Conservation (phyloP, 2,797 vertebrate genomes). For the Argentina silus region DNA sequence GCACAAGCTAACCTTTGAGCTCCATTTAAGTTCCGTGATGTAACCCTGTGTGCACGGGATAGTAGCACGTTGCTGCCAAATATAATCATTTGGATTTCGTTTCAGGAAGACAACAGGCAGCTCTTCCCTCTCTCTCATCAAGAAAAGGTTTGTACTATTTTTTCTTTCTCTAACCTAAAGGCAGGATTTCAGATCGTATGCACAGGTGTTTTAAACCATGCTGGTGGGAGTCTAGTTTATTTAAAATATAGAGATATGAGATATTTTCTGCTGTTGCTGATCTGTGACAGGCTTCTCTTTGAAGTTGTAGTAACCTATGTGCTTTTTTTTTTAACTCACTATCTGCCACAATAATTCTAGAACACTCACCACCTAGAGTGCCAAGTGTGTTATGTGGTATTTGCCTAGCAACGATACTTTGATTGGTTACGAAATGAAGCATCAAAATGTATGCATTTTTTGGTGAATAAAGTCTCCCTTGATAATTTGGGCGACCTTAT, state of each 20-base stretch:
- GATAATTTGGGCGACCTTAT: too few species aligned
- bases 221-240: too few species aligned
- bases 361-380: too few species aligned
- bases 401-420: too few species aligned
- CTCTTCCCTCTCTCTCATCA: background rate
- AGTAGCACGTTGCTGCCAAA: background rate
- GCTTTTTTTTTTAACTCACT: background rate
- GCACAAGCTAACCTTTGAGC: constrained; percentile 41
- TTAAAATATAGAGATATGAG: background rate
- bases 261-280: background rate
- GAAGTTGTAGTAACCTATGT: background rate
- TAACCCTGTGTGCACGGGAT: constrained; percentile 8
- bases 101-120: background rate
- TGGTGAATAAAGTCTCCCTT: too few species aligned
- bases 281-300: background rate
- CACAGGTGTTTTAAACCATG: background rate
- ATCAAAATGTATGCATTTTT: too few species aligned
- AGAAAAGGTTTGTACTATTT: background rate
- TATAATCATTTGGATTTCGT: constrained; percentile 2
- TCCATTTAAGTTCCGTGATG: constrained; percentile 5
- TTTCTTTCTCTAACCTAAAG: background rate
- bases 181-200: background rate
- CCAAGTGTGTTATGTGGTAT: too few species aligned
- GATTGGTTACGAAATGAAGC: too few species aligned
- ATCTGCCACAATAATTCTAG: background rate